phyloP scores from a whole-genome alignment of 2,797 vertebrate genomes.

The Champsocephalus gunnari region DNA sequence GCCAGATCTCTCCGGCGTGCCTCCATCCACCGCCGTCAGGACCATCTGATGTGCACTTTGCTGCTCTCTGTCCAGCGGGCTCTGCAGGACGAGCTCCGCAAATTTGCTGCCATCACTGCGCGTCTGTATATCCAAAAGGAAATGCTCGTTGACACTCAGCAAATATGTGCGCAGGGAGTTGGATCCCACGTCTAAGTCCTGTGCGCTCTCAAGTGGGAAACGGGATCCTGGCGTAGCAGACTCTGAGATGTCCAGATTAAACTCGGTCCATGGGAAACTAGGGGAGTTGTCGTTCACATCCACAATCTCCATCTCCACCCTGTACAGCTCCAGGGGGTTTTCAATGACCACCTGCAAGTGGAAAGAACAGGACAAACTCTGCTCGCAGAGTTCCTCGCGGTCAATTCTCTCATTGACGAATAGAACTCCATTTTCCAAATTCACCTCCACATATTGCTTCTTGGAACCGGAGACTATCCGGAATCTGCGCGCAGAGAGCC shows the following conservation, averaged over 20 bases:
- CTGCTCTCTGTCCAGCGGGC: conserved; percentile 89
- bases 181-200: conserved; percentile 89
- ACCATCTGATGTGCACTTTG: conserved; percentile 86
- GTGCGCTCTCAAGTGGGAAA: conserved; percentile 93
- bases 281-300: conserved; percentile 86
- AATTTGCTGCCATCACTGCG: conserved; percentile 92
- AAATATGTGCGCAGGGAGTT: conserved; percentile 91
- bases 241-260: conserved; percentile 88
- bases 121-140: conserved; percentile 90
- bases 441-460: conserved; percentile 83
- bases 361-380: conserved; percentile 82
- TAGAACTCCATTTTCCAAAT: conserved; percentile 84
- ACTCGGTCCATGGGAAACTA: conserved; percentile 82
- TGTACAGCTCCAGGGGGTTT: conserved; percentile 83
- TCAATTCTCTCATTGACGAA: conserved; percentile 85
- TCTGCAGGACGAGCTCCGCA: conserved; percentile 91
- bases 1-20: conserved; percentile 88
- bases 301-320: conserved; percentile 83
- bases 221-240: conserved; percentile 87
- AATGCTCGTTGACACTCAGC: conserved; percentile 91
- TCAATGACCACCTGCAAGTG: conserved; percentile 86
- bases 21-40: conserved; percentile 91
- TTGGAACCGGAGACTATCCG: conserved; percentile 83
- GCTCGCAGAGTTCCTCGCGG: conserved; percentile 84
- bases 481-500: conserved; percentile 81